phyloP scores from a whole-genome alignment of 1,140 invertebrate species.

The Zelostemma sp. region DNA sequence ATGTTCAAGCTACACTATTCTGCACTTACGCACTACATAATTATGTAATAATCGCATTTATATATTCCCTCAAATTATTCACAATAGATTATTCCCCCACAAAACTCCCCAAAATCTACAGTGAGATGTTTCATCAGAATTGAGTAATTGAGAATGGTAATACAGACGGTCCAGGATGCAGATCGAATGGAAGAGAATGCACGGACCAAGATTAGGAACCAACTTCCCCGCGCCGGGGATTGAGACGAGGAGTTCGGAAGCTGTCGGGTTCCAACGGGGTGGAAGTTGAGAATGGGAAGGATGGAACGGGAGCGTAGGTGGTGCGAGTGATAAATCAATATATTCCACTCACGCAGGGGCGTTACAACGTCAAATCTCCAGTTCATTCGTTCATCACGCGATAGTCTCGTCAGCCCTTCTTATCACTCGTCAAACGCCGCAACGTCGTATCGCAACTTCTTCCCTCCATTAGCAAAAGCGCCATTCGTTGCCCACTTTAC shows the following conservation, averaged over 20 bases:
- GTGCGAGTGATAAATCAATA: constrained; percentile 63
- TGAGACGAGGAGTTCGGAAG: constrained; percentile 17
- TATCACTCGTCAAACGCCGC: no score
- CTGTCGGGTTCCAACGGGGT: constrained; percentile 19
- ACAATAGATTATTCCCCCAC: no score
- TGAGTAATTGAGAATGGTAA: background rate
- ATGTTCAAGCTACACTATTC: no score
- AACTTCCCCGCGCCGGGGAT: constrained; percentile 12
- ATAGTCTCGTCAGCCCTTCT: no score
- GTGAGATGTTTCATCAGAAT: background rate
- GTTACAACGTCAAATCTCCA: constrained; percentile 59
- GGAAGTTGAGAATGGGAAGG: constrained; percentile 24
- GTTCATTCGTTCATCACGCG: constrained; percentile 27
- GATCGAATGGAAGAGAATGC: constrained; percentile 2
- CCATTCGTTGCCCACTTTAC: no score
- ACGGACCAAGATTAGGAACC: background rate
- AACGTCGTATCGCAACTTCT: no score
- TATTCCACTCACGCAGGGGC: constrained; percentile 63
- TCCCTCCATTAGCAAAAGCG: no score
- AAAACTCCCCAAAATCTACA: no score
- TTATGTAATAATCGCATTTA: no score
- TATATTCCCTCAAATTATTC: no score
- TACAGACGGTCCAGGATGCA: background rate
- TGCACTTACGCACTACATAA: no score
- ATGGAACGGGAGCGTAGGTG: constrained; percentile 29